Percentiles rank a stretch among this genome's conserved stretches.
phyloP scores from a whole-genome alignment of 2,113 vertebrate species.

The Condylura cristata region DNA sequence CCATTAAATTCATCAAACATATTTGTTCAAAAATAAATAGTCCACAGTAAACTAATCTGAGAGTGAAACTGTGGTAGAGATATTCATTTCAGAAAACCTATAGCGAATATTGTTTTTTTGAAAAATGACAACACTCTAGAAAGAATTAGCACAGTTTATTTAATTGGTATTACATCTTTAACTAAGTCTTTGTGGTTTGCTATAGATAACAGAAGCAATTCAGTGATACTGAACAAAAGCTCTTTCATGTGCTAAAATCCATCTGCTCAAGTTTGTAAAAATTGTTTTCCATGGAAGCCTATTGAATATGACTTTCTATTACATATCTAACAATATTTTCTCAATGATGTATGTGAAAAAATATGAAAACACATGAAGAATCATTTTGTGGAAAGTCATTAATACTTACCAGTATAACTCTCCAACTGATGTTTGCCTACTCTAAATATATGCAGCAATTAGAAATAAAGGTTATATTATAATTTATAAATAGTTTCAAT shows the following conservation, averaged over 20 bases:
- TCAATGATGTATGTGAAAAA: neutral
- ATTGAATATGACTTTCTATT: neutral
- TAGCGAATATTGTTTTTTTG: neutral
- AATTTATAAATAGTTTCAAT: neutral
- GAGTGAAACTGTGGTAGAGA: neutral
- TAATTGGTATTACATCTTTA: neutral
- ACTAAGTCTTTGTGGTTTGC: neutral
- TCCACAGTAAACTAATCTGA: neutral
- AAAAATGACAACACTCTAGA: neutral
- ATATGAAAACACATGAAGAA: neutral
- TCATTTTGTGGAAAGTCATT: conserved; percentile 20
- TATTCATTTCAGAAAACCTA: neutral
- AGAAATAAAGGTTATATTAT: neutral
- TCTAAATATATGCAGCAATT: neutral
- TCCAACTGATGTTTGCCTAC: neutral
- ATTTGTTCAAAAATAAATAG: neutral
- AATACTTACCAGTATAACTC: neutral
- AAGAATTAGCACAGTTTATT: neutral
- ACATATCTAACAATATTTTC: neutral
- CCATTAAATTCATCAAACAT: neutral
- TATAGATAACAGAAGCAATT: neutral
- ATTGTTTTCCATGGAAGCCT: neutral
- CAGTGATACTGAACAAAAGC: neutral
- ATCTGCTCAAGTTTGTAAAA: neutral
- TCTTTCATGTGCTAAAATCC: neutral